These are phyloP conservation scores for Theocolax elegans DNA, from an alignment of 1,140 invertebrate genomes.

Conservation along the genomic window DNA sequence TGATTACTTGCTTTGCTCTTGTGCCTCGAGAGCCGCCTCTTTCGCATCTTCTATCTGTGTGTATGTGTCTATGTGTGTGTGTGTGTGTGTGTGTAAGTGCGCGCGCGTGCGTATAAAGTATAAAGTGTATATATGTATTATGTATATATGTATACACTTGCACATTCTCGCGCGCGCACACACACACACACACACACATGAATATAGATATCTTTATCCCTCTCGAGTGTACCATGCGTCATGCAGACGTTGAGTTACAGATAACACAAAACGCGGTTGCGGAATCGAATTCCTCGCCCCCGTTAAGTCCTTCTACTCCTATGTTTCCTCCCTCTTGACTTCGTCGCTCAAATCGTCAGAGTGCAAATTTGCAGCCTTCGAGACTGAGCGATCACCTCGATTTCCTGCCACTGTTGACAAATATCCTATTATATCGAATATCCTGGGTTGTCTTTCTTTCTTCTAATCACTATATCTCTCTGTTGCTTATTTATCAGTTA, in stretches of 20 bases:
- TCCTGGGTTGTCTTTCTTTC: no score
- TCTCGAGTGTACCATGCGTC: not conserved
- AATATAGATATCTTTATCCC: not conserved
- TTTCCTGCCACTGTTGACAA: no score
- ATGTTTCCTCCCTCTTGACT: not conserved
- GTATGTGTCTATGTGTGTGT: no score
- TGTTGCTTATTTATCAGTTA: no score
- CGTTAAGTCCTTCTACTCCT: not conserved
- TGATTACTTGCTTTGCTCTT: slow-evolving; percentile 38
- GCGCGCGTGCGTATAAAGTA: no score
- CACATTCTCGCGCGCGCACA: no score
- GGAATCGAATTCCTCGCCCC: slow-evolving; percentile 27
- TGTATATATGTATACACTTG: no score
- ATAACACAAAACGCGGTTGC: not conserved
- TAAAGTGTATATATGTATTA: no score
- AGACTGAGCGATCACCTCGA: not conserved
- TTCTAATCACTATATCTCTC: no score
- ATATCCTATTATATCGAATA: no score
- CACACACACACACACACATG: no score
- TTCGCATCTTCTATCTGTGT: not conserved
- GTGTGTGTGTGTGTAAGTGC: no score
- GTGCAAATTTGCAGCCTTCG: slow-evolving; percentile 10
- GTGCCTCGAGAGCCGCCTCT: not conserved
- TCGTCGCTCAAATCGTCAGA: not conserved
- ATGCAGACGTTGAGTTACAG: slow-evolving; percentile 4